Evolutionary conservation across 2,797 vertebrate genomes (phyloP), one percentile per base, ranked within the genome.

Genomic region (Manis crassicaudata): DNA sequence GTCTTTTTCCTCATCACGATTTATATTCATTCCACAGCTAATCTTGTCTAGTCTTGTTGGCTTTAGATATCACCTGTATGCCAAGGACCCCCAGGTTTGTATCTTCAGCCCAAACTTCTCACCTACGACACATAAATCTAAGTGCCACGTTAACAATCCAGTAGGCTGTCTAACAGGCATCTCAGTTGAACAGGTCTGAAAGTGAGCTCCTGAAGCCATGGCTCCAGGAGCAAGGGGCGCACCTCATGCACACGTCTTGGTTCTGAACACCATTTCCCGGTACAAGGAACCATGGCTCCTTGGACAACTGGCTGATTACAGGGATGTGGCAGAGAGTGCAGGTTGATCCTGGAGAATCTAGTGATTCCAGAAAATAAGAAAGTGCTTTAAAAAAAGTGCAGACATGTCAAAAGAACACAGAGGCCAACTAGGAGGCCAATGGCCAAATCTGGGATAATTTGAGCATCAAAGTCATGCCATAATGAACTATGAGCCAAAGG

Each of bases 241-340:
- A 58, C 5, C 7, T 88, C 12, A 13, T 65, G 11, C 40, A 52
- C 37, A 32, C 14, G 20, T 50, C 29, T 88, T 92, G 52, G 67
- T 88, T 93, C 93, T 92, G 91, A 92, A 75, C 46, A 46, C 21
- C 32, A 85, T 75, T 92, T 67, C 50, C 25, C 32, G 50, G 50
- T 62, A 75, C 80, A 25, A 76, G 63, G 35, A 88, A 79, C 18
- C 63, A 76, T 2, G 13, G 4, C 10, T 90, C 46, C 32, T 50
- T 90, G 56, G 92, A 94, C 62, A 82, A 70, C 13, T 63, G 80
- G 43, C 27, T 58, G 50, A 80, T 81, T 87, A 4, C 20, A 85
- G 27, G 35, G 27, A 62, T 14, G 8, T 56, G 5, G 12, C 14
- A 76, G 43, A 90, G 37, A 65, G 25, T 62, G 37, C 6, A 54